Base-by-base conservation (phyloP, 1,140 invertebrate species). In the Andricus grossulariae region DNA sequence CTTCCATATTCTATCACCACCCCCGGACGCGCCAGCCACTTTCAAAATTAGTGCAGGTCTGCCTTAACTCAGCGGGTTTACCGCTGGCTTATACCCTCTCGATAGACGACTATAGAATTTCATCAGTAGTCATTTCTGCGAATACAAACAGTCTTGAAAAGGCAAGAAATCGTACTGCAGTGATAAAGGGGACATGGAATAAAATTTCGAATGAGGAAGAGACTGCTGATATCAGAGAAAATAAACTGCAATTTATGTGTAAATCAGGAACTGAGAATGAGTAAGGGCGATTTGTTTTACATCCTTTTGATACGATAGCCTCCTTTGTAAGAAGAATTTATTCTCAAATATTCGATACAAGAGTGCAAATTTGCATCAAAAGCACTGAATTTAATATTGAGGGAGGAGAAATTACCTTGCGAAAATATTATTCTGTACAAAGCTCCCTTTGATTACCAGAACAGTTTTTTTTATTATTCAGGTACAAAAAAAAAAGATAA, bases 1-100 rank as follows among this genome's bases (percentile, higher is more conserved):
- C 82, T 81, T 83, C 79, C 78, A 82, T 83, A 82, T 83, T 83
- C 80, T 82, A 82, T 83, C 77, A 79, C 78, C 80, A 77, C 78
- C 80, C 80, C 78, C 72, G 72, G 77, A 51, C 50, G 75, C 80
- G 60, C 79, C 79, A 72, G 71, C 82, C 82, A 81, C 82, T 83
- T 73, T 81, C 80, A 79, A 83, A 81, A 83, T 83, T 83, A 83
- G 80, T 80, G 76, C 74, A 80, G 77, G 82, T 81, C 81, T 83
- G 80, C 81, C 76, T 83, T 82, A 78, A 74, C 74, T 73, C 76
- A 71, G 13, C 74, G 52, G 51, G 60, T 66, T 66, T 66, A 39
- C 57, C 57, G 21, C 32, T 39, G 21, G 57, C 57, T 66, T 66
- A 66, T 66, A 39, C 25, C 60, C 32, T 39, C 60, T 66, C 32